Conservation (phyloP, 2,888 invertebrate genomes). For the Arctia plantaginis region DNA sequence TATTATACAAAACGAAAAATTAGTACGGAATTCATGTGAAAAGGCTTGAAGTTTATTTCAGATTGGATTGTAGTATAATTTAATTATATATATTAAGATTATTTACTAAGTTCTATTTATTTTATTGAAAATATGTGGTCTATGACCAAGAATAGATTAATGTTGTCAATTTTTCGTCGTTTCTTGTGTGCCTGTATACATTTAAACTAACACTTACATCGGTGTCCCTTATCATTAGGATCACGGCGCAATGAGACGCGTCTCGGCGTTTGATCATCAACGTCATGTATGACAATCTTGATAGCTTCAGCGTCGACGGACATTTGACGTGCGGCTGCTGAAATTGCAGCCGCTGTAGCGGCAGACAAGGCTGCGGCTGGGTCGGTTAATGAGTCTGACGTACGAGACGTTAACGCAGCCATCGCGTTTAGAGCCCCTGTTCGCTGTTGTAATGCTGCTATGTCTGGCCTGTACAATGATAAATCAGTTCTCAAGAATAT, state of each 20-base stretch:
- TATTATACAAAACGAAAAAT: too few species aligned
- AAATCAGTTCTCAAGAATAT: neutral
- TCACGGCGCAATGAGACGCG: constrained; percentile 92
- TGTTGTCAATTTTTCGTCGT: neutral
- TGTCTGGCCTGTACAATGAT: constrained; percentile 88
- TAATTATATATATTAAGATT: too few species aligned
- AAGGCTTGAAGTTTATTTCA: too few species aligned
- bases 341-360: constrained; percentile 81
- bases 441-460: constrained; percentile 88
- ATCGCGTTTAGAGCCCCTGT: constrained; percentile 85
- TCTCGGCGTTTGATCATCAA: constrained; percentile 92
- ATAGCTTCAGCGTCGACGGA: constrained; percentile 97
- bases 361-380: constrained; percentile 75
- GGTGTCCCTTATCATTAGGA: constrained; percentile 93
- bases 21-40: too few species aligned
- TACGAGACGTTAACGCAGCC: constrained; percentile 72
- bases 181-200: neutral
- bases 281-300: constrained; percentile 97
- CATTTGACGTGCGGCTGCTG: constrained; percentile 91
- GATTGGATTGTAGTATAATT: too few species aligned
- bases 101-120: too few species aligned
- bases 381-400: constrained; percentile 69
- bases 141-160: neutral
- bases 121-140: neutral
- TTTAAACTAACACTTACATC: constrained; percentile 88